Evolutionary conservation across 1,140 invertebrate species (phyloP), one percentile per base, ranked within the genome.

Genomic region (Ooceraea biroi): DNA sequence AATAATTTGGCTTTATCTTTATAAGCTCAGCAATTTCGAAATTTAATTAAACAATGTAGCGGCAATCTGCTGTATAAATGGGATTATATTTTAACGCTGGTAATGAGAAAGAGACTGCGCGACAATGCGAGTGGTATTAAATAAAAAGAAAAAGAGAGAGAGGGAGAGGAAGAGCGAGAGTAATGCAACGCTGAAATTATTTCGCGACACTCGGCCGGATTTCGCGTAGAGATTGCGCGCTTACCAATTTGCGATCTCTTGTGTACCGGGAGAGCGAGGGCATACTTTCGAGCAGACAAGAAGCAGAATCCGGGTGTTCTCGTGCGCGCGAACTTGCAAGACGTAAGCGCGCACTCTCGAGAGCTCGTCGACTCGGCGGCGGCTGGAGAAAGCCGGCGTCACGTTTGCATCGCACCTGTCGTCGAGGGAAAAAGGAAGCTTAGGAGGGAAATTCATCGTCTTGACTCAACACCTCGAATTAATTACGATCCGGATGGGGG

Each of bases 391-490:
- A 88, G 17, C 17, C 50, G n/a, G 88, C 88, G 89, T 91, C 86
- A 91, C 88, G 90, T 85, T 87, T 90, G 84, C 52, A 88, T 80
- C 76, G 69, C 65, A 80, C 76, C 50, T 80, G 65, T 78, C 65
- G 36, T 57, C 36, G 44, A 10, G 14, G 46, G 57, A 74, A 82
- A 66, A 63, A 66, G 61, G 27, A 36, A 85, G 82, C 71, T 82
- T 87, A 82, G 71, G 68, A 73, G 84, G 87, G 82, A 86, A 85
- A 84, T 86, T 90, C 90, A 89, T 90, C 85, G 88, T 83, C 92
- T 90, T 92, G 90, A 92, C 92, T 94, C 92, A 93, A 93, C 91
- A 91, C 89, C 87, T 92, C 82, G 91, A 91, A 93, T 93, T 94
- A 93, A 94, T 94, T 93, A 92, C 89, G 90, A 90, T 90, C 90